These are phyloP conservation scores for Cranoglanis bouderius DNA, from an alignment of 2,113 vertebrate species.

Conservation along the genomic window DNA sequence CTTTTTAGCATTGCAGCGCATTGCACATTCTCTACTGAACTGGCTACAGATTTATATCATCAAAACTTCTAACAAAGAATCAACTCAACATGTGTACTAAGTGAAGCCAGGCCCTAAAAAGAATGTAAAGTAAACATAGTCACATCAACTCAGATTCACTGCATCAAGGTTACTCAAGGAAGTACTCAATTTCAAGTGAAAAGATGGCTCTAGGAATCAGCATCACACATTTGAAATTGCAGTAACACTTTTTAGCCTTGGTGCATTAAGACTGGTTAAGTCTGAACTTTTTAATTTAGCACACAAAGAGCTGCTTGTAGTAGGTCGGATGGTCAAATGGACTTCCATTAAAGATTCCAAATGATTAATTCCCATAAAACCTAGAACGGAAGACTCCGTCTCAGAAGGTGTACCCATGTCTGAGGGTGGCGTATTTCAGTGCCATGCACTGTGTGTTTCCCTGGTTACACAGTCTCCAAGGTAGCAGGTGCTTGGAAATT, in stretches of 20 bases:
- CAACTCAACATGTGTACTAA: background rate
- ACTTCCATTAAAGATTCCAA: conserved; percentile 30
- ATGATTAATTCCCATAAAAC: conserved; percentile 31
- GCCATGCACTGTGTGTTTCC: conserved; percentile 49
- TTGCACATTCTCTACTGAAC: background rate
- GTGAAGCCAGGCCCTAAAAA: background rate
- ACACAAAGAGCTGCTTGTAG: conserved; percentile 32
- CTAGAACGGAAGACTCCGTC: conserved; percentile 21
- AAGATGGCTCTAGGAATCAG: background rate
- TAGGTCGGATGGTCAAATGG: conserved; percentile 5
- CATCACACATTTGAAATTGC: background rate
- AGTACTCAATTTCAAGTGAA: conserved; percentile 7
- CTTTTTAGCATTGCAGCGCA: background rate
- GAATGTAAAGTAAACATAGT: background rate
- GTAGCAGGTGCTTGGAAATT: conserved; percentile 61
- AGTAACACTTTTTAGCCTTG: background rate
- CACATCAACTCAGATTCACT: background rate
- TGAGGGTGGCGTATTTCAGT: conserved; percentile 34
- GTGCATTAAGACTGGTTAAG: background rate
- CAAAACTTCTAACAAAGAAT: background rate
- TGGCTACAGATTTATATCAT: conserved; percentile 15
- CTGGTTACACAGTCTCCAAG: conserved; percentile 57
- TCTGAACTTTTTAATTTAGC: background rate
- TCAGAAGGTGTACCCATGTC: conserved; percentile 48
- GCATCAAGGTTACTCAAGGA: conserved; percentile 5